phyloP scores from a whole-genome alignment of 2,113 vertebrate species.

The Ctenomys sociabilis region DNA sequence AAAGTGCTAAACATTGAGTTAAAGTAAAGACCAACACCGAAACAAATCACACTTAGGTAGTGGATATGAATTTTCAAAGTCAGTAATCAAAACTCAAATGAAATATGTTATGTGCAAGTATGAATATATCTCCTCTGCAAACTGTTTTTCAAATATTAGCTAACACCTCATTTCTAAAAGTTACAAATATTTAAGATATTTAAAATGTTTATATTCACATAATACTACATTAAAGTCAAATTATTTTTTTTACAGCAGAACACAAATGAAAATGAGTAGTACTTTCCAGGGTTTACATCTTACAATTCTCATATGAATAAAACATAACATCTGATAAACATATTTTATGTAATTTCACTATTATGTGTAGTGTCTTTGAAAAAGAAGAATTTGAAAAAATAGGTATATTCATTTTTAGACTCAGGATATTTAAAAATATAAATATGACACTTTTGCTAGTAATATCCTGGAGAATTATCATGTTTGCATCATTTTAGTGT shows the following conservation, averaged over 20 bases:
- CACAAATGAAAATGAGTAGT: not conserved
- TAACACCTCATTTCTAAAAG: not conserved
- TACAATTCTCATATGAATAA: not conserved
- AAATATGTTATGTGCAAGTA: not conserved
- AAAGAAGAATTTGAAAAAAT: not conserved
- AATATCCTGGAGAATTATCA: not conserved
- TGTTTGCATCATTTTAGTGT: rapidly evolving
- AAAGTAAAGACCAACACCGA: not conserved
- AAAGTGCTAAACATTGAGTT: not conserved
- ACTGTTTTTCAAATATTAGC: not conserved
- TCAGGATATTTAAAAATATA: not conserved
- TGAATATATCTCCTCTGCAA: not conserved
- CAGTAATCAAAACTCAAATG: not conserved
- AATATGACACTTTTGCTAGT: not conserved
- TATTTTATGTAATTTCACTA: not conserved
- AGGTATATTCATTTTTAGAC: not conserved
- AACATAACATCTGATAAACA: not conserved
- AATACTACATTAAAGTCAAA: not conserved
- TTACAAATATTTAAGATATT: not conserved
- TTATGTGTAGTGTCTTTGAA: not conserved
- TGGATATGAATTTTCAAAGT: not conserved
- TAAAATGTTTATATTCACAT: not conserved
- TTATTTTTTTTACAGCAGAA: not conserved
- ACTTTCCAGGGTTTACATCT: not conserved
- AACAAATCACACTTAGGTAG: not conserved